Evolutionary conservation across 2,888 invertebrate species (phyloP).

Genomic region (Branchipolynoe longqiensis): DNA sequence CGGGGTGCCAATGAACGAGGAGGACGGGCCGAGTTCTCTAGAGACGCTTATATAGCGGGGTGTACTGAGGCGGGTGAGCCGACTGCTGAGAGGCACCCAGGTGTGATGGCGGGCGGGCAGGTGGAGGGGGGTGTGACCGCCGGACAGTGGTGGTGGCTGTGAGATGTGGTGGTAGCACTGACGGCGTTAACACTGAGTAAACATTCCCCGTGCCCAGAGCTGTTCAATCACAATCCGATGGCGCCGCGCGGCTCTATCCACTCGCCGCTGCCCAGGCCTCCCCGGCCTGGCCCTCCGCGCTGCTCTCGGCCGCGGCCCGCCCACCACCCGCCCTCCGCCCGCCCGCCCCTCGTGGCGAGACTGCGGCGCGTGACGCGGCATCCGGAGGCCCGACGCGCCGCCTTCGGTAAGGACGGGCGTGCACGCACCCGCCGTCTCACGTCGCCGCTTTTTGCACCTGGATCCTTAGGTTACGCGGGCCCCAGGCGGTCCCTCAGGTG

Average conservation of each 20-base stretch:
- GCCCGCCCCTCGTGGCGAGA: neutral
- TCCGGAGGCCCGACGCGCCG: too few relatives aligned
- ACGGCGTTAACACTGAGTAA: too few relatives aligned
- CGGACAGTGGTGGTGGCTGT: neutral
- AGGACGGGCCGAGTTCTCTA: neutral
- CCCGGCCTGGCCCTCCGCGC: neutral
- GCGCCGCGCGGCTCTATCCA: too few relatives aligned
- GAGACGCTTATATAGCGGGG: neutral
- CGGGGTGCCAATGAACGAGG: conserved; percentile 71
- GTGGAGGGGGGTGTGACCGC: neutral
- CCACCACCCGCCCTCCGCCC: neutral
- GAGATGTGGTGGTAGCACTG: neutral
- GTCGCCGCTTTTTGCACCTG: too few relatives aligned
- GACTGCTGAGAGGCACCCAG: neutral
- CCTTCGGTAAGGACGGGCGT: too few relatives aligned
- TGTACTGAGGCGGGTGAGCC: neutral
- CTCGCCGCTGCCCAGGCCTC: neutral
- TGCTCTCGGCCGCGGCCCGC: neutral
- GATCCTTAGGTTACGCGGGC: too few relatives aligned
- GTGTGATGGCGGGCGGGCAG: neutral
- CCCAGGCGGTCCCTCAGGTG: too few relatives aligned
- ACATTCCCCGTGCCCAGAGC: too few relatives aligned
- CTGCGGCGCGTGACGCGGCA: too few relatives aligned
- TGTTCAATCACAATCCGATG: too few relatives aligned
- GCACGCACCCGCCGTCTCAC: too few relatives aligned